Conservation (phyloP, 2,113 vertebrate genomes). For the Pampusana beccarii region DNA sequence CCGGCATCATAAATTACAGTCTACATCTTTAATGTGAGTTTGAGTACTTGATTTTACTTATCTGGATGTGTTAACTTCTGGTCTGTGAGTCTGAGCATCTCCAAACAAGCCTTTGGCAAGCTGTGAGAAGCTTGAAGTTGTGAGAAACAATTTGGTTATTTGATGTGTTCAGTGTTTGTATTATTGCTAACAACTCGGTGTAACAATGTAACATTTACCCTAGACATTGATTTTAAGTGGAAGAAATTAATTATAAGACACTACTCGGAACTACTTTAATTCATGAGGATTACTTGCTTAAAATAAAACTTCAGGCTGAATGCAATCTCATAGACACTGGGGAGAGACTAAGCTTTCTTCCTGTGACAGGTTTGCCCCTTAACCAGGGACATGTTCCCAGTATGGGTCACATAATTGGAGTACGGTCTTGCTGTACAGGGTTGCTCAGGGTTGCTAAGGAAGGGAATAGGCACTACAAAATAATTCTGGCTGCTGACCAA, state of each 20-base stretch:
- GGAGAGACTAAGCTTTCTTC: background rate
- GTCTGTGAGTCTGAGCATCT: background rate
- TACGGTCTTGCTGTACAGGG: background rate
- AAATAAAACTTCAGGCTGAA: background rate
- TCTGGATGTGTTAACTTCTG: background rate
- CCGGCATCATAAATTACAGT: background rate
- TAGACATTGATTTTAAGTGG: background rate
- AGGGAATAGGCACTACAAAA: background rate
- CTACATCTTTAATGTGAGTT: background rate
- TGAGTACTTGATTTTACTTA: background rate
- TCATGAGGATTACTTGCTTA: background rate
- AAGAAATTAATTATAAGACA: background rate
- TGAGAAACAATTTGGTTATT: background rate
- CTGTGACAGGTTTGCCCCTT: background rate
- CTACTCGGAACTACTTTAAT: background rate
- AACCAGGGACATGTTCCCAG: background rate
- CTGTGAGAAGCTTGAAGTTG: background rate
- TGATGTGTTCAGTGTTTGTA: background rate
- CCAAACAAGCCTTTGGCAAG: background rate
- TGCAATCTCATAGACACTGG: background rate
- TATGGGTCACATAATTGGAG: fast-evolving
- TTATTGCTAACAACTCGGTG: background rate
- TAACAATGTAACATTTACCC: background rate
- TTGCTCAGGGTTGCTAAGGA: background rate
- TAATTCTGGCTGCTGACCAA: background rate